Evolutionary conservation across 2,797 vertebrate genomes (phyloP).

Genomic region (Delichon dasypus): DNA sequence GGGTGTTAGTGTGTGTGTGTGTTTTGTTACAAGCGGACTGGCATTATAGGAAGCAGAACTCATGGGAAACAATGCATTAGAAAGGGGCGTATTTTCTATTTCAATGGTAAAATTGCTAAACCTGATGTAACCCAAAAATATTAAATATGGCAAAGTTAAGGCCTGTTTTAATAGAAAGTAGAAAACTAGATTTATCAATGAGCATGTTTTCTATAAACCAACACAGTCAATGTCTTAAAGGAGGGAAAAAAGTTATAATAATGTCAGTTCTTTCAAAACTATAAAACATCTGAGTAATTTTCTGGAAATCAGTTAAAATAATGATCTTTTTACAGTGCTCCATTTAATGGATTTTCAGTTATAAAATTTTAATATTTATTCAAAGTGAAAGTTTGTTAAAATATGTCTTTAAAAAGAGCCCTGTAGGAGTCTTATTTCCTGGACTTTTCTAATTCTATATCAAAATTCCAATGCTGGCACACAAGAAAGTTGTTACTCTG

Average conservation of each 20-base stretch:
- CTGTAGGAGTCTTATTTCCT: background rate
- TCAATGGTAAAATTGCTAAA: background rate
- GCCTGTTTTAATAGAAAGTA: background rate
- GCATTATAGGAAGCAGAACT: background rate
- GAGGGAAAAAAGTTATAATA: background rate
- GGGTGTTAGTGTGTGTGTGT: background rate
- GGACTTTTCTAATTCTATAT: slow-evolving; percentile 10
- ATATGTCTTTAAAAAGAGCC: background rate
- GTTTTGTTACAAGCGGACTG: background rate
- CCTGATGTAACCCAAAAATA: background rate
- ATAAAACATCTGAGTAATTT: background rate
- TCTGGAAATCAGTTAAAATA: background rate
- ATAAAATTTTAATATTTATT: slow-evolving; percentile 22
- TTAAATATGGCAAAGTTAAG: background rate
- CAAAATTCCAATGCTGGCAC: background rate
- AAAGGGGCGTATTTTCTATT: background rate
- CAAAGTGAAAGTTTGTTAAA: background rate
- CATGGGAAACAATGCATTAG: background rate
- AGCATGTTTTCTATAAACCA: background rate
- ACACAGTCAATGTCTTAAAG: background rate
- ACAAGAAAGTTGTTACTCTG: background rate
- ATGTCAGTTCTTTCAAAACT: slow-evolving; percentile 3
- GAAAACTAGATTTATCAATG: background rate
- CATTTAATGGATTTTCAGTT: slow-evolving; percentile 2
- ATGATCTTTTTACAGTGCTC: background rate